These are phyloP conservation scores for Calameuta filiformis DNA, from an alignment of 2,888 invertebrate species.

Conservation along the genomic window DNA sequence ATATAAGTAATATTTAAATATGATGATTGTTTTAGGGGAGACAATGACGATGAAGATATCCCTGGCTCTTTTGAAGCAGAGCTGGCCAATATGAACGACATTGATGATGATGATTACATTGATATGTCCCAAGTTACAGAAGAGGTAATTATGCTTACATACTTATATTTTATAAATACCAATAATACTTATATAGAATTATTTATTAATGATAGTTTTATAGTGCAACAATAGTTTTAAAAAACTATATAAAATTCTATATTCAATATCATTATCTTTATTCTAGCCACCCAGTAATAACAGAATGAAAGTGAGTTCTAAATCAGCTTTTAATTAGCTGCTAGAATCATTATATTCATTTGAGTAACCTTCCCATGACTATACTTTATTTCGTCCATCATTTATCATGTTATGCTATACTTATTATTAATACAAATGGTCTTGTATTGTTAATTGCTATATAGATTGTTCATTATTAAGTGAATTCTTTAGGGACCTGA, in stretches of 20 bases:
- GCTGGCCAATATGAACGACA: slow-evolving; percentile 75
- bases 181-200: background rate
- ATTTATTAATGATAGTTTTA: background rate
- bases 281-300: background rate
- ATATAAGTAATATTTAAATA: slow-evolving; percentile 9
- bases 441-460: background rate
- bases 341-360: slow-evolving; percentile 12
- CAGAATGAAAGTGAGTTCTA: background rate
- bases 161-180: background rate
- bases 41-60: slow-evolving; percentile 73
- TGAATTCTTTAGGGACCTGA: slow-evolving; percentile 72
- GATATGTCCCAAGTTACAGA: slow-evolving; percentile 68
- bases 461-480: background rate
- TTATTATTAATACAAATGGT: background rate
- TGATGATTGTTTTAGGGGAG: slow-evolving; percentile 24
- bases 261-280: background rate
- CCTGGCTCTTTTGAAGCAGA: slow-evolving; percentile 76
- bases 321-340: slow-evolving; percentile 13
- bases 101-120: slow-evolving; percentile 69
- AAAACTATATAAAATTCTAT: background rate
- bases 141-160: slow-evolving; percentile 49
- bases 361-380: slow-evolving; percentile 26
- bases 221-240: background rate
- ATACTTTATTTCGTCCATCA: background rate
- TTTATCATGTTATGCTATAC: slow-evolving; percentile 1